Evolutionary conservation across 2,888 invertebrate genomes (phyloP).

Genomic region (Pyrrhosoma nymphula): DNA sequence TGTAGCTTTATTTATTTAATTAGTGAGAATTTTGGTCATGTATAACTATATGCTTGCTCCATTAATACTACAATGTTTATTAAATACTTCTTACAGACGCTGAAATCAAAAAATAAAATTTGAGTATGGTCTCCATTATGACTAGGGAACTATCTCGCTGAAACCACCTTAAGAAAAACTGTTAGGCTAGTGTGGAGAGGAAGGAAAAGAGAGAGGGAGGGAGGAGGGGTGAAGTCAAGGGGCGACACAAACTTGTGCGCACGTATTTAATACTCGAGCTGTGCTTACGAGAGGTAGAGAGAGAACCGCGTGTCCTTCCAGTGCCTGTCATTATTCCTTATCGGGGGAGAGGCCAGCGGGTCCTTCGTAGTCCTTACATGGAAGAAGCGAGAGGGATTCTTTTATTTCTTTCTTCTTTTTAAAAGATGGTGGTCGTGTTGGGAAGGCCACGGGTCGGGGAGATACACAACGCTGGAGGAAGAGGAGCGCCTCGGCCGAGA

Average conservation of each 20-base stretch:
- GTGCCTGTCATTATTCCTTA: slow-evolving; percentile 63
- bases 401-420: background rate
- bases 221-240: background rate
- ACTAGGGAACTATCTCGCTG: too few relatives aligned
- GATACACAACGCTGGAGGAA: background rate
- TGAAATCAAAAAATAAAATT: too few relatives aligned
- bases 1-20: too few relatives aligned
- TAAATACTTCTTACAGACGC: too few relatives aligned
- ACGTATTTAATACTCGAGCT: slow-evolving; percentile 6
- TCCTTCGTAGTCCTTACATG: slow-evolving; percentile 57
- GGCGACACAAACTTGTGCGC: background rate
- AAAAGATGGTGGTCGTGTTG: background rate
- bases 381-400: slow-evolving; percentile 50
- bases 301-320: slow-evolving; percentile 40
- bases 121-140: too few relatives aligned
- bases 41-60: too few relatives aligned
- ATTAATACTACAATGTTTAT: too few relatives aligned
- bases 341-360: slow-evolving; percentile 59
- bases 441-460: background rate
- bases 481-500: background rate
- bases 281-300: slow-evolving; percentile 21
- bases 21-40: too few relatives aligned
- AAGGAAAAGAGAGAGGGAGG: background rate
- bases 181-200: background rate
- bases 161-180: too few relatives aligned